These are phyloP conservation scores for Pseudochirops cupreus DNA, from an alignment of 2,797 vertebrate species.

Conservation along the genomic window DNA sequence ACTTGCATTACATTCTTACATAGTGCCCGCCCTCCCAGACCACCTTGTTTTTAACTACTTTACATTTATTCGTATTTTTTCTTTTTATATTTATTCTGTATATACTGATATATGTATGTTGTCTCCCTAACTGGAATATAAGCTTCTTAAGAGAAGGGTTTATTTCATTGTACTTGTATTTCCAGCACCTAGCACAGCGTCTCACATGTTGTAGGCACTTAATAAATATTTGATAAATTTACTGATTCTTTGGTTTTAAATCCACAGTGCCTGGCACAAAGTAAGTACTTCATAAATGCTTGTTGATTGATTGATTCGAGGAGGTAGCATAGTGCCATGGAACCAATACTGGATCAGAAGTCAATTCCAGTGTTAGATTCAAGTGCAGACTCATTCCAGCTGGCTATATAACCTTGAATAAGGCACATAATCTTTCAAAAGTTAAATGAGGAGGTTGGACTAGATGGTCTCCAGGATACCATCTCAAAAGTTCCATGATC, in stretches of 20 bases:
- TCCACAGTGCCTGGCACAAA: background rate
- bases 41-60: background rate
- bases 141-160: background rate
- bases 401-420: too few species aligned
- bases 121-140: background rate
- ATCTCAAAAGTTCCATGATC: background rate
- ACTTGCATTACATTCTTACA: background rate
- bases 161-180: background rate
- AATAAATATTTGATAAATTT: background rate
- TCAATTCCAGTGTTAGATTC: background rate
- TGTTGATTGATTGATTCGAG: background rate
- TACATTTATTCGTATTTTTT: background rate
- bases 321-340: background rate
- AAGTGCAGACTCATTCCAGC: background rate
- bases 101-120: background rate
- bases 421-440: background rate
- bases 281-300: background rate
- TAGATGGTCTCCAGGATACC: accelerated
- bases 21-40: background rate
- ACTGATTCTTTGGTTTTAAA: background rate
- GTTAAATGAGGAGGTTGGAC: background rate
- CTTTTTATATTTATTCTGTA: background rate
- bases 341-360: background rate
- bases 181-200: background rate
- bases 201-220: background rate